Conservation (phyloP, 2,888 invertebrate species). For the Meliscaeva auricollis region DNA sequence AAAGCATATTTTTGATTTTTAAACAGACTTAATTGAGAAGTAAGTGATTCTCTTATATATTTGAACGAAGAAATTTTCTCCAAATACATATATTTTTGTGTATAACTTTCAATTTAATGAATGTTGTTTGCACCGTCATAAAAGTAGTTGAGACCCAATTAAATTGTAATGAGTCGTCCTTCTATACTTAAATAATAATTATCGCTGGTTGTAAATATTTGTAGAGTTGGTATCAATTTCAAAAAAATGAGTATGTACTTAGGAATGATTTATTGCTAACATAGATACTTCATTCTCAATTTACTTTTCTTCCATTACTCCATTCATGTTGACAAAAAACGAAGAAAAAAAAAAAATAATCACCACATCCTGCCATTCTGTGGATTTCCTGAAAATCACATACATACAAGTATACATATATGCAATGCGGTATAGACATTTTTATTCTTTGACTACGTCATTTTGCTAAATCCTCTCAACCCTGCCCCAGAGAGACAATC, state of each 20-base stretch:
- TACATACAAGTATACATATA: not conserved
- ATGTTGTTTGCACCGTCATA: no score
- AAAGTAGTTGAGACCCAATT: not conserved
- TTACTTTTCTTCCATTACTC: not conserved
- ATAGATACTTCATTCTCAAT: not conserved
- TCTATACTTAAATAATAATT: not conserved
- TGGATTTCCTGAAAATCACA: conserved; percentile 51
- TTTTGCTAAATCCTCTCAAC: conserved; percentile 10
- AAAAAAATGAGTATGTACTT: not conserved
- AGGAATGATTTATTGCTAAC: not conserved
- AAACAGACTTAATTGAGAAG: not conserved
- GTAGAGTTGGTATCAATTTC: not conserved
- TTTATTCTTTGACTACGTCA: conserved; percentile 30
- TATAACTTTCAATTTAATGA: no score
- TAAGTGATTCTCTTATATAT: not conserved
- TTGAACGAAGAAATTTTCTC: not conserved
- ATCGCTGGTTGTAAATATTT: not conserved
- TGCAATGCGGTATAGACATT: conserved; percentile 6
- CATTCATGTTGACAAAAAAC: conserved; percentile 1
- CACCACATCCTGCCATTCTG: conserved; percentile 58
- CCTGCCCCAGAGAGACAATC: not conserved
- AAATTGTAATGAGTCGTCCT: not conserved
- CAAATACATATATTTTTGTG: no score
- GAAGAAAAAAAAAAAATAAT: conserved; percentile 9
- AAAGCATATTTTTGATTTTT: not conserved